phyloP scores from a whole-genome alignment of 1,140 invertebrate genomes.

The Ips typographus region DNA sequence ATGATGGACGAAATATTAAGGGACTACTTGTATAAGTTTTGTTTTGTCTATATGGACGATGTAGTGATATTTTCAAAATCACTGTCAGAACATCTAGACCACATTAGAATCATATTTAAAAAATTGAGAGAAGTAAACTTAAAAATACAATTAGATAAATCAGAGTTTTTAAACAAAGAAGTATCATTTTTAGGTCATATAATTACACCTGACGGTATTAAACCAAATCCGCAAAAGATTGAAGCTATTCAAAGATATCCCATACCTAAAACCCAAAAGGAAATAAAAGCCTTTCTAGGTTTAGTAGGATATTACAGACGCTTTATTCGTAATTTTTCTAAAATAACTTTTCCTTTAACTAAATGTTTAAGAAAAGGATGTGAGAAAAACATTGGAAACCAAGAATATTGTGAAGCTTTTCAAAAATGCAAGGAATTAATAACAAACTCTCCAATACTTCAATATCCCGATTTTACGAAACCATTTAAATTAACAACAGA shows the following conservation, averaged over 20 bases:
- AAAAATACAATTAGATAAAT: constrained; percentile 36
- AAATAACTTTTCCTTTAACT: constrained; percentile 12
- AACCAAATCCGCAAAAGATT: constrained; percentile 33
- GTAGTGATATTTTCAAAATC: neutral
- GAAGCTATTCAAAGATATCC: constrained; percentile 24
- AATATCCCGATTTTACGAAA: constrained; percentile 45
- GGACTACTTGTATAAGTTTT: constrained; percentile 39
- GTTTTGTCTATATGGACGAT: constrained; percentile 44
- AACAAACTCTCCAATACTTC: constrained; percentile 46
- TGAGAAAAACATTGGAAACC: neutral
- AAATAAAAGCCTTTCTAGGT: constrained; percentile 37
- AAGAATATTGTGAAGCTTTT: constrained; percentile 37
- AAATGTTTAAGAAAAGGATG: constrained; percentile 45
- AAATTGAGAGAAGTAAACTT: constrained; percentile 16
- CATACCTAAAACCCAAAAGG: constrained; percentile 21
- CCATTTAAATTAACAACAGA: constrained; percentile 51
- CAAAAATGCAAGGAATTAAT: constrained; percentile 42
- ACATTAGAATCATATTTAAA: constrained; percentile 38
- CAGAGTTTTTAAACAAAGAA: constrained; percentile 43
- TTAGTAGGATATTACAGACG: constrained; percentile 34
- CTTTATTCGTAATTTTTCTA: constrained; percentile 38
- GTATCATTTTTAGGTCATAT: constrained; percentile 33
- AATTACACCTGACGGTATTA: constrained; percentile 28
- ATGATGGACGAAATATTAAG: constrained; percentile 49
- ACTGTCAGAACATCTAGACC: constrained; percentile 41